Percentiles rank a stretch among this genome's conserved stretches.
These are phyloP conservation scores for Amniataba percoides DNA, from an alignment of 2,797 vertebrate genomes.

Conservation along the genomic window DNA sequence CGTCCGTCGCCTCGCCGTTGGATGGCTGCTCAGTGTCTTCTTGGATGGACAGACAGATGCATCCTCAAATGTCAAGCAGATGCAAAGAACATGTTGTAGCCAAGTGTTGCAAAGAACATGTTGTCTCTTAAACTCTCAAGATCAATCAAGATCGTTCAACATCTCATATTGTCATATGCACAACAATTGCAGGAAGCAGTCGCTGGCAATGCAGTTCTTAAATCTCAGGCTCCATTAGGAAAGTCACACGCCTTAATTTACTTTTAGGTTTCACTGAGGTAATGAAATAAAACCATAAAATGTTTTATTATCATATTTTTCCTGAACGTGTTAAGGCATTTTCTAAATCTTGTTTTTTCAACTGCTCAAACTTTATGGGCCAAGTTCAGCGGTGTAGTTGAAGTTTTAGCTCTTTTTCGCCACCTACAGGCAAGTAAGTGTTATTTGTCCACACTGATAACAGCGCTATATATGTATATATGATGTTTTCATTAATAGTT, in stretches of 20 bases:
- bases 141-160: too few relatives aligned
- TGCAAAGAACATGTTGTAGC: neutral
- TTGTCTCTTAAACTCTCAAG: neutral
- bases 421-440: slow-evolving; percentile 24
- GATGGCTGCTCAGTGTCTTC: neutral
- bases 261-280: too few relatives aligned
- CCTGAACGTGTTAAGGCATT: neutral
- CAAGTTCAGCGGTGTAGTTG: neutral
- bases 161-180: too few relatives aligned
- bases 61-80: slow-evolving; percentile 3
- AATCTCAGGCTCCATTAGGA: too few relatives aligned
- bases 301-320: slow-evolving; percentile 10
- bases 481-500: too few relatives aligned
- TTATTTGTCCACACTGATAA: slow-evolving; percentile 19
- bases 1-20: rapidly evolving
- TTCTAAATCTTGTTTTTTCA: slow-evolving; percentile 15
- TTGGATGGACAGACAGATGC: neutral
- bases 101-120: neutral
- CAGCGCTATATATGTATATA: slow-evolving; percentile 35
- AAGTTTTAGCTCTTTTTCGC: neutral
- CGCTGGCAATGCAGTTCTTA: too few relatives aligned
- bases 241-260: too few relatives aligned
- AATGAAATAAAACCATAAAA: slow-evolving; percentile 20
- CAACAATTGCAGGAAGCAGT: too few relatives aligned
- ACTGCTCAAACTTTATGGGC: neutral